Conservation (phyloP, 1,140 invertebrate genomes). For the Drusus annulatus region DNA sequence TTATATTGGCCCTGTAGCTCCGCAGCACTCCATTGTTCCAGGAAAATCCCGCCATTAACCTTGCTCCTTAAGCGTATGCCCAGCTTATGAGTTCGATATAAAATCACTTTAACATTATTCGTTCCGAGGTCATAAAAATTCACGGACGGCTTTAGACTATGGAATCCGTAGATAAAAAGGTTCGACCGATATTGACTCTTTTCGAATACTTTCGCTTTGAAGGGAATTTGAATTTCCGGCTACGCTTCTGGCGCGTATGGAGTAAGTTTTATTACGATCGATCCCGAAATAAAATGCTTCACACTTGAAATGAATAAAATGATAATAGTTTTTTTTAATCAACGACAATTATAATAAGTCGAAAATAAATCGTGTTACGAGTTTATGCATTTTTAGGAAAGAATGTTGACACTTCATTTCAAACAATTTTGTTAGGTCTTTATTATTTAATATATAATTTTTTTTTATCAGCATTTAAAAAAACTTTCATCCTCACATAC, state of each 20-base stretch:
- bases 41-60: conserved; percentile 6
- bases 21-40: conserved; percentile 15
- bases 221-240: not conserved
- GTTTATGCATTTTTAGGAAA: too few relatives aligned
- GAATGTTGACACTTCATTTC: too few relatives aligned
- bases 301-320: too few relatives aligned
- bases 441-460: too few relatives aligned
- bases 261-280: too few relatives aligned
- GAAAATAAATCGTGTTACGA: too few relatives aligned
- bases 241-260: not conserved
- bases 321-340: too few relatives aligned
- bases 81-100: conserved; percentile 32
- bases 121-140: conserved; percentile 33
- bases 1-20: not conserved
- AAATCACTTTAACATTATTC: conserved; percentile 33
- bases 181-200: conserved; percentile 23
- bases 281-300: too few relatives aligned
- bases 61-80: conserved; percentile 23
- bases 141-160: not conserved
- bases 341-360: too few relatives aligned
- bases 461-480: too few relatives aligned
- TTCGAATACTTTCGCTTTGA: conserved; percentile 15
- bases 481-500: too few relatives aligned
- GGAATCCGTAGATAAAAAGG: not conserved
- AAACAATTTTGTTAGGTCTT: too few relatives aligned